Evolutionary conservation across 2,888 invertebrate genomes (phyloP), one percentile per base, ranked within the genome.

Genomic region (Aspidiotus destructor): DNA sequence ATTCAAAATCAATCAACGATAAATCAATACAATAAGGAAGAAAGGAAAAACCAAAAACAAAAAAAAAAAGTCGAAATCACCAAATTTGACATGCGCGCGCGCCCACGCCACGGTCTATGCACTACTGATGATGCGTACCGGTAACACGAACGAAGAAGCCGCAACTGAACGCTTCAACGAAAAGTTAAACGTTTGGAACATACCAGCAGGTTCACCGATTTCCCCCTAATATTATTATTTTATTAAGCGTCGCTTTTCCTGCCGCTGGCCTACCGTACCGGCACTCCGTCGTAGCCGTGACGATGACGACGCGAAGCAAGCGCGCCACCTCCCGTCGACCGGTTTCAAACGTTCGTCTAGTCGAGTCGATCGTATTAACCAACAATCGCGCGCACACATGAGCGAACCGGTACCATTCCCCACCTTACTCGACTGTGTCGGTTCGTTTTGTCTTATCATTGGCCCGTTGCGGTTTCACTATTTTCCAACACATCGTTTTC

Each of bases 131-230:
- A 67, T 67, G 60, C 67, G 67, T 60, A 63, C 63, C 63, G 60
- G 60, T 67, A 48, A 67, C 67, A 60, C 67, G 67, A 67, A 67
- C 67, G 48, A 57, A 67, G 67, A 67, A 67, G 67, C 67, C 67
- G 67, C 67, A 67, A 67, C 67, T 67, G 67, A 67, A 67, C 67
- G 67, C 67, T 67, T 67, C 67, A 67, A 48, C 67, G 67, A 67
- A 67, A 67, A 67, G 60, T 67, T 60, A 67, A 67, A 60, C 60
- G 67, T 58, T 67, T 60, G 67, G 67, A 67, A 67, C 67, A 67
- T 48, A 48, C 48, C 67, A 48, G 48, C 67, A 67, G 67, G 67
- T 67, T 67, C 57, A 57, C 67, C 58, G 41, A 44, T 58, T 58
- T 58, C 58, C 67, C 67, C 60, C 67, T 57, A 52, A 60, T 60